Conservation (phyloP, 2,888 invertebrate genomes). For the Pherbina coryleti region DNA sequence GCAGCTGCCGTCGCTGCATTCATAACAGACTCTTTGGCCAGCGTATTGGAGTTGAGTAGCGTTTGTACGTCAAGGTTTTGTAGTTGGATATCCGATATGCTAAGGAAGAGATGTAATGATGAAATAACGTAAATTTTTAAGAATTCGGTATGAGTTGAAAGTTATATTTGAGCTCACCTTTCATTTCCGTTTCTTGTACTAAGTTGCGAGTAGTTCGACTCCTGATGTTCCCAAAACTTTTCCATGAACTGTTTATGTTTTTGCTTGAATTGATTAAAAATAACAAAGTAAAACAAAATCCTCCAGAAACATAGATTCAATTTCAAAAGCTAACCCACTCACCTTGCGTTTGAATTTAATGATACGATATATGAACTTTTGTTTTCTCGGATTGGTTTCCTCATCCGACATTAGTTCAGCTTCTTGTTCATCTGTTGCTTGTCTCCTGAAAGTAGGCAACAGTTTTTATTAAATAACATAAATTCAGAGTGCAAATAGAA, state of each 20-base stretch:
- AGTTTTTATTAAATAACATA: slow-evolving; percentile 20
- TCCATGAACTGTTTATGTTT: slow-evolving; percentile 65
- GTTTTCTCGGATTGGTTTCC: slow-evolving; percentile 49
- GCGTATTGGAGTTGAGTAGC: slow-evolving; percentile 66
- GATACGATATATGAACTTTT: slow-evolving; percentile 59
- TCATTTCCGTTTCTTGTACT: slow-evolving; percentile 52
- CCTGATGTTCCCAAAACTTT: slow-evolving; percentile 64
- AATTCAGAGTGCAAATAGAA: neutral
- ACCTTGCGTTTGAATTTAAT: slow-evolving; percentile 62
- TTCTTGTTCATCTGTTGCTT: slow-evolving; percentile 63
- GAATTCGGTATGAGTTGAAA: neutral
- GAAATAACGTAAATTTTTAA: neutral
- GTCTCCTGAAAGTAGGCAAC: slow-evolving; percentile 52
- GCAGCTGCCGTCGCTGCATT: slow-evolving; percentile 43
- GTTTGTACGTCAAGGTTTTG: slow-evolving; percentile 75
- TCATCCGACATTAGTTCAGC: slow-evolving; percentile 62
- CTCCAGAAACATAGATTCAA: neutral
- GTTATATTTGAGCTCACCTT: slow-evolving; percentile 37
- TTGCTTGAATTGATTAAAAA: slow-evolving; percentile 49
- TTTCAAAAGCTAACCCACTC: slow-evolving; percentile 30
- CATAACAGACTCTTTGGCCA: slow-evolving; percentile 62
- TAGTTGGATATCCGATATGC: slow-evolving; percentile 73
- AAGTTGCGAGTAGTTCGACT: slow-evolving; percentile 63
- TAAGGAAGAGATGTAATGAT: slow-evolving; percentile 51
- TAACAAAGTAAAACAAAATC: neutral